Conservation (phyloP, 2,888 invertebrate species). For the Thecophora atra region DNA sequence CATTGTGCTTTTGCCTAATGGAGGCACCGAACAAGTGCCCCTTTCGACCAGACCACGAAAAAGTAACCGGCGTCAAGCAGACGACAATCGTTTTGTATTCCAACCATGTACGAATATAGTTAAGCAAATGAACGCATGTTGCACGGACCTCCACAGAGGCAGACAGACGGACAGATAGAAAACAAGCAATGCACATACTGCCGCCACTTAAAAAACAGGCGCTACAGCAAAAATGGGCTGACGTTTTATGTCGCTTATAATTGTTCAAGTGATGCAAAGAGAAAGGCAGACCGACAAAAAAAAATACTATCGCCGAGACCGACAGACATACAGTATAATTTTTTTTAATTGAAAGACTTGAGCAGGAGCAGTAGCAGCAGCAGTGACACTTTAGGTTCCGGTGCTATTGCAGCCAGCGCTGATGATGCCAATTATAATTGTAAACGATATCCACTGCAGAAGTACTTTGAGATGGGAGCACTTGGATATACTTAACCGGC, state of each 20-base stretch:
- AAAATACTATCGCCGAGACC: no score
- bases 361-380: conserved; percentile 11
- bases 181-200: not conserved
- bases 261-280: not conserved
- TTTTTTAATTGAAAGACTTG: not conserved
- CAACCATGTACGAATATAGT: not conserved
- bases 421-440: not conserved
- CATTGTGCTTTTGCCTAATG: no score
- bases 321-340: conserved; percentile 42
- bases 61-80: conserved; percentile 24
- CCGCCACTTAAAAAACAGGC: not conserved
- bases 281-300: not conserved
- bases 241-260: not conserved
- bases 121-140: no score
- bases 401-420: not conserved
- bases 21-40: no score
- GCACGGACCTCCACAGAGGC: no score
- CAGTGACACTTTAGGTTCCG: not conserved
- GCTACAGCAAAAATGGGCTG: not conserved
- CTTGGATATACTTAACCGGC: not conserved
- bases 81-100: conserved; percentile 24
- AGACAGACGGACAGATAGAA: no score
- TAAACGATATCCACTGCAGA: not conserved
- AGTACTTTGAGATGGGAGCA: not conserved
- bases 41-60: conserved; percentile 8